These are phyloP conservation scores for Hycleus cichorii DNA, from an alignment of 1,140 invertebrate species.

Conservation along the genomic window DNA sequence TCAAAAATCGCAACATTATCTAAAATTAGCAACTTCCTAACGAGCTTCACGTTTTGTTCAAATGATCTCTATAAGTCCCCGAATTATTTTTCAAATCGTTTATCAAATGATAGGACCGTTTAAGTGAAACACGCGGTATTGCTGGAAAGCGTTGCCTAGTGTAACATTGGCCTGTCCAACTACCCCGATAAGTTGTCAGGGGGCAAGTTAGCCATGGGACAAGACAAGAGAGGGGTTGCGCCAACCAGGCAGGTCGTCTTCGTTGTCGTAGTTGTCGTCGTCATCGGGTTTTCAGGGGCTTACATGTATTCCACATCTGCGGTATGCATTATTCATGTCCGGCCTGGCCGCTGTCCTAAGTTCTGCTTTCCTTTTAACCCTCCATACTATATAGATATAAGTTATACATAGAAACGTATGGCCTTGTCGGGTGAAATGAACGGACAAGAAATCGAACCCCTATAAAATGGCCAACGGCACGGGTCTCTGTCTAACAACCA, in stretches of 20 bases:
- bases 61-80: no score
- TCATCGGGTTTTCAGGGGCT: constrained; percentile 23
- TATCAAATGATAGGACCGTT: no score
- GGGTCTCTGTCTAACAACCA: neutral
- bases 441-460: constrained; percentile 36
- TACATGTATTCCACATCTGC: constrained; percentile 42
- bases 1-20: no score
- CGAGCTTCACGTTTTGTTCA: no score
- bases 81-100: no score
- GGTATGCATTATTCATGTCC: constrained; percentile 41
- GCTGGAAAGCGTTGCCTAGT: no score
- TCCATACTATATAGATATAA: neutral
- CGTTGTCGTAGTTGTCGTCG: neutral
- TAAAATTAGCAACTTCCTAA: no score
- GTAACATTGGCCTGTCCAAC: no score
- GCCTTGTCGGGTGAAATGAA: constrained; percentile 13
- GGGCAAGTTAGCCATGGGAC: constrained; percentile 25
- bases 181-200: constrained; percentile 4
- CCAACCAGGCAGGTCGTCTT: neutral
- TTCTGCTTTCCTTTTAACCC: constrained; percentile 15
- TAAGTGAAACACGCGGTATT: no score
- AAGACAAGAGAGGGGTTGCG: constrained; percentile 11
- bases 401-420: neutral
- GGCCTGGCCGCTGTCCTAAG: constrained; percentile 37
- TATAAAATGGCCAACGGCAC: constrained; percentile 15